A percentile compares a stretch with the other conserved stretches of the same genome.
phyloP scores from a whole-genome alignment of 1,140 invertebrate species.

The Drosophila pallidifrons region DNA sequence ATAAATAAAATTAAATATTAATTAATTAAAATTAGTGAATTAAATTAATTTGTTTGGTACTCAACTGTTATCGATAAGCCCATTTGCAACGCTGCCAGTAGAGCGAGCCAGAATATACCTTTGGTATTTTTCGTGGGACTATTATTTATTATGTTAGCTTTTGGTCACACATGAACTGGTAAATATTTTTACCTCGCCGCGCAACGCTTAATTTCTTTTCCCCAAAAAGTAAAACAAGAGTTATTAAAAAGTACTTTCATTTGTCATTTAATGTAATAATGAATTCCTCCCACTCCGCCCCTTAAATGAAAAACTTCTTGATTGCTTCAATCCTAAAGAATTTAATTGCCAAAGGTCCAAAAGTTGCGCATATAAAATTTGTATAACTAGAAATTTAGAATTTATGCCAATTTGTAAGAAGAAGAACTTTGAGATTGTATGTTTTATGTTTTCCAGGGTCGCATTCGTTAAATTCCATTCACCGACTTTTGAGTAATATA shows the following conservation, averaged over 20 bases:
- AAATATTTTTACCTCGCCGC: too few relatives aligned
- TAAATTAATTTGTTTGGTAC: too few relatives aligned
- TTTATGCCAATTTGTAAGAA: constrained; percentile 21
- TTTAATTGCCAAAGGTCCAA: constrained; percentile 21
- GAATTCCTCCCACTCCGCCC: background rate
- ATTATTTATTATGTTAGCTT: too few relatives aligned
- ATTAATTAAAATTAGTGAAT: too few relatives aligned
- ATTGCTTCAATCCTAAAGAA: constrained; percentile 15
- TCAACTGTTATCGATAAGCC: too few relatives aligned
- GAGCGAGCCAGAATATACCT: too few relatives aligned
- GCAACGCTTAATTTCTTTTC: too few relatives aligned
- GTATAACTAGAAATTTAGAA: constrained; percentile 27
- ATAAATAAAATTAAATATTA: too few relatives aligned
- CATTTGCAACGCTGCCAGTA: too few relatives aligned
- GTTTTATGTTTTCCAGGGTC: background rate
- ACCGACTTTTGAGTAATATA: background rate
- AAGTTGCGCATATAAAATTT: constrained; percentile 13
- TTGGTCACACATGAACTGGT: too few relatives aligned
- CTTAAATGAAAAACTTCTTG: background rate
- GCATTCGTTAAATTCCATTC: constrained; percentile 7
- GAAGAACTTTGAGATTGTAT: constrained; percentile 19
- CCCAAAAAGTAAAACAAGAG: too few relatives aligned
- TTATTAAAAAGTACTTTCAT: background rate
- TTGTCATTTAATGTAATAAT: background rate
- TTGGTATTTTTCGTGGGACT: too few relatives aligned